A percentile compares a stretch with the other conserved stretches of the same genome.
Conservation (phyloP, 2,888 invertebrate species). For the Phyllotreta cruciferae region DNA sequence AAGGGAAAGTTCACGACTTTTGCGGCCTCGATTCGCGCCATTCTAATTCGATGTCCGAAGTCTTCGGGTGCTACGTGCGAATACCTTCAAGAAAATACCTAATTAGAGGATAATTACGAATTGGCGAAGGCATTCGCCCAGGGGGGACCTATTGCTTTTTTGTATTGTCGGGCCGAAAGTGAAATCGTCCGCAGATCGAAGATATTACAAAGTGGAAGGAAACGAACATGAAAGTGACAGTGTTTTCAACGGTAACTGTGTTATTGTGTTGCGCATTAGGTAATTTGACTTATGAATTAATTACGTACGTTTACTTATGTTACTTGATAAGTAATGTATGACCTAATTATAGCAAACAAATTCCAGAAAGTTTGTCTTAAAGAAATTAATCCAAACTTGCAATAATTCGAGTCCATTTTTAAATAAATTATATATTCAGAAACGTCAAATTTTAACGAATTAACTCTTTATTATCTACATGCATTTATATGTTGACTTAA, state of each 20-base stretch:
- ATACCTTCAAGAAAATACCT: background rate
- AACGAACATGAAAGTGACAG: slow-evolving; percentile 40
- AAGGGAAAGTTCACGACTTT: slow-evolving; percentile 40
- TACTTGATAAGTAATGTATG: too few relatives aligned
- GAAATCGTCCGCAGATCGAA: slow-evolving; percentile 24
- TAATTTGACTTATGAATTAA: slow-evolving; percentile 23
- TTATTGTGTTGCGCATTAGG: slow-evolving; percentile 37
- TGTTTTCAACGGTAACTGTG: slow-evolving; percentile 32
- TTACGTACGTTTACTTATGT: background rate
- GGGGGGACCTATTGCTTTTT: background rate
- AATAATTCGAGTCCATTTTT: too few relatives aligned
- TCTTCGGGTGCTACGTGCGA: slow-evolving; percentile 10
- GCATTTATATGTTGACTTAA: slow-evolving; percentile 1
- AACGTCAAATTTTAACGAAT: too few relatives aligned
- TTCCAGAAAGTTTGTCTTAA: too few relatives aligned
- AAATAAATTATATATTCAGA: too few relatives aligned
- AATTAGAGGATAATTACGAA: background rate
- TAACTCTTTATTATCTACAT: too few relatives aligned
- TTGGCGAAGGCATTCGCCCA: slow-evolving; percentile 12
- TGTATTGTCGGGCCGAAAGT: slow-evolving; percentile 29
- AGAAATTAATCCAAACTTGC: too few relatives aligned
- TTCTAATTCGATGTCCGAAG: slow-evolving; percentile 33
- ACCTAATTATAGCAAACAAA: too few relatives aligned
- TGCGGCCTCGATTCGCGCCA: slow-evolving; percentile 37
- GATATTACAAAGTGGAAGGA: slow-evolving; percentile 4